These are phyloP conservation scores for Gasterosteus nipponicus DNA, from an alignment of 2,113 vertebrate species.

Conservation along the genomic window DNA sequence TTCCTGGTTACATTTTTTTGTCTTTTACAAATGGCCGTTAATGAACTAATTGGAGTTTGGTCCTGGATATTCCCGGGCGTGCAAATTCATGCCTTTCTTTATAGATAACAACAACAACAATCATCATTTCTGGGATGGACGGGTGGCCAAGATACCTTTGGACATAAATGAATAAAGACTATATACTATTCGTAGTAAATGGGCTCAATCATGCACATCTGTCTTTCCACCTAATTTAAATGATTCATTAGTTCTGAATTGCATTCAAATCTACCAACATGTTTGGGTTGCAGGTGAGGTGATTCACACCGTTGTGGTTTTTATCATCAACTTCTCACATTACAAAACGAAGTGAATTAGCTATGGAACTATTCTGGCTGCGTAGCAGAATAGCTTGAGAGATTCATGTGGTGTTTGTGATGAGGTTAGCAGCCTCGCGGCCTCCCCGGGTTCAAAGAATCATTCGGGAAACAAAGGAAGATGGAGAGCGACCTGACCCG, in stretches of 20 bases:
- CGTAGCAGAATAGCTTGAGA: constrained; percentile 59
- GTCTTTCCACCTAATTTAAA: background rate
- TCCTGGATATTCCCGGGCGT: no score
- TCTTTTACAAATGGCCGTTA: no score
- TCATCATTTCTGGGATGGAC: no score
- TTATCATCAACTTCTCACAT: constrained; percentile 35
- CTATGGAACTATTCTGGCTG: constrained; percentile 47
- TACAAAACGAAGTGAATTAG: constrained; percentile 47
- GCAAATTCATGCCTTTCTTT: background rate
- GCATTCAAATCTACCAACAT: background rate
- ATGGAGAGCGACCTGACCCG: constrained; percentile 68
- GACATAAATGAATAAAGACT: background rate
- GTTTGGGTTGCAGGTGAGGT: constrained; percentile 11
- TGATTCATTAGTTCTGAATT: constrained; percentile 3
- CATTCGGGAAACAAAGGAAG: constrained; percentile 61
- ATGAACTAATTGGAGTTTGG: no score
- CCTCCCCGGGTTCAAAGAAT: constrained; percentile 63
- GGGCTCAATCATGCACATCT: background rate
- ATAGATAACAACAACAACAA: background rate
- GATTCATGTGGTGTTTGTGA: constrained; percentile 75
- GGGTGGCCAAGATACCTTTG: no score
- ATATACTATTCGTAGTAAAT: background rate
- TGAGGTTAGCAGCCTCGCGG: constrained; percentile 65
- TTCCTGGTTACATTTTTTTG: no score
- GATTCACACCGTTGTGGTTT: constrained; percentile 27